These are phyloP conservation scores for Himalopsyche japonica DNA, from an alignment of 2,888 invertebrate species.

Conservation along the genomic window DNA sequence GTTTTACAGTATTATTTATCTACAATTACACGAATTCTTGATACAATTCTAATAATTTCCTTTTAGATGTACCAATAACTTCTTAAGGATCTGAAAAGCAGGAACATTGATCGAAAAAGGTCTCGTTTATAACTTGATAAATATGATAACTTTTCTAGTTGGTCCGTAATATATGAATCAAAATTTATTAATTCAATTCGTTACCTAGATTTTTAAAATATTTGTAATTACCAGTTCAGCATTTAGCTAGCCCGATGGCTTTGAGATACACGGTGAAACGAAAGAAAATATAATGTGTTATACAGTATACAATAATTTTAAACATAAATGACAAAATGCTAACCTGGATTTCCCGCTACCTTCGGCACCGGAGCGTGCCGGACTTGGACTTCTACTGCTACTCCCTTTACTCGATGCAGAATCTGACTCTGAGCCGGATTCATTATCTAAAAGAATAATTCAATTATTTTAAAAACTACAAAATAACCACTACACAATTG, in stretches of 20 bases:
- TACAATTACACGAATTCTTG: too few relatives aligned
- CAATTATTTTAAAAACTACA: background rate
- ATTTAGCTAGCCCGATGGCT: background rate
- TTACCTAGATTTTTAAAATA: too few relatives aligned
- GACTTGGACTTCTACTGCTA: slow-evolving; percentile 54
- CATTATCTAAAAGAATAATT: slow-evolving; percentile 47
- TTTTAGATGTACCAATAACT: too few relatives aligned
- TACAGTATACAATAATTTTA: too few relatives aligned
- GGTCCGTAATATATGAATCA: too few relatives aligned
- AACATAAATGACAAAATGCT: background rate
- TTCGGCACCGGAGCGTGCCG: slow-evolving; percentile 52
- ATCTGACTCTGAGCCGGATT: slow-evolving; percentile 58
- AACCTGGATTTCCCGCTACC: slow-evolving; percentile 39
- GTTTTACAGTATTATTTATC: too few relatives aligned
- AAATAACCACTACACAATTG: background rate
- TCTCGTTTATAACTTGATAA: too few relatives aligned
- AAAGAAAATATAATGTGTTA: background rate
- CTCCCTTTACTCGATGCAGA: slow-evolving; percentile 54
- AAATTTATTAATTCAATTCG: too few relatives aligned
- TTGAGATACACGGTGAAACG: background rate
- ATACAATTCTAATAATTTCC: too few relatives aligned
- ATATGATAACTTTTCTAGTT: too few relatives aligned
- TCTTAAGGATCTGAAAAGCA: too few relatives aligned
- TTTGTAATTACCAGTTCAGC: background rate
- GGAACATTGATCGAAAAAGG: too few relatives aligned